Evolutionary conservation across 2,797 vertebrate genomes (phyloP), one percentile per base, ranked within the genome.

Genomic region (Muraenolepis orangiensis): DNA sequence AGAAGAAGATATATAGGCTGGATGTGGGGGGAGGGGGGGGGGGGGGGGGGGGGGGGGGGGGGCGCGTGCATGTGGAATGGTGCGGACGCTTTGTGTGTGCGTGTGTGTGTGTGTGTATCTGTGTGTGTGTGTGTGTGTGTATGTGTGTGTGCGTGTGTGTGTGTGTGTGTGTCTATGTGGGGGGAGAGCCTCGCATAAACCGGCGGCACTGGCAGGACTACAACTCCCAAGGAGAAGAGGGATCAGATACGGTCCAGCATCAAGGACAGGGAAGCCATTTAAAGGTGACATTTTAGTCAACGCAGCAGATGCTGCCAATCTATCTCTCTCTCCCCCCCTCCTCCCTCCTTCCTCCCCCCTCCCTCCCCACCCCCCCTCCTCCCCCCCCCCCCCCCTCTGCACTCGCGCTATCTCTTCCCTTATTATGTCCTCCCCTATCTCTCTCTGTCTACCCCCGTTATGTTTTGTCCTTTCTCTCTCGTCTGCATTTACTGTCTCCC

Each of bases 231-330:
- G 89, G 87, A 89, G 86, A 88, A 78, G 57, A 73, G 77, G 40
- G 88, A 91, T 90, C 91, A 89, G 90, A 91, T 89, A 87, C 72
- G 85, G 84, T 90, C 88, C 73, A 13, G 83, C 87, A 80, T 86
- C 87, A 90, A 92, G 89, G 89, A 87, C 83, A 72, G 84, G 74
- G 82, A 83, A 90, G 79, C 87, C 90, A 90, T 92, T 89, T 90
- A 89, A 87, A 90, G 89, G 90, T 89, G 88, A 91, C 86, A 87
- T 88, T 90, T 90, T 82, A 89, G 88, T 89, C 87, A 87, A 74
- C 78, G 79, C 88, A 86, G 87, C 89, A 89, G 87, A 88, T 84
- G 85, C 87, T 80, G 87, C 87, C 88, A 88, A 88, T 88, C 88
- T 86, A 69, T 89, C 87, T 85, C n/a, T n/a, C n/a, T n/a, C n/a